Conservation (phyloP, 2,888 invertebrate species). For the Sinelater perroti region DNA sequence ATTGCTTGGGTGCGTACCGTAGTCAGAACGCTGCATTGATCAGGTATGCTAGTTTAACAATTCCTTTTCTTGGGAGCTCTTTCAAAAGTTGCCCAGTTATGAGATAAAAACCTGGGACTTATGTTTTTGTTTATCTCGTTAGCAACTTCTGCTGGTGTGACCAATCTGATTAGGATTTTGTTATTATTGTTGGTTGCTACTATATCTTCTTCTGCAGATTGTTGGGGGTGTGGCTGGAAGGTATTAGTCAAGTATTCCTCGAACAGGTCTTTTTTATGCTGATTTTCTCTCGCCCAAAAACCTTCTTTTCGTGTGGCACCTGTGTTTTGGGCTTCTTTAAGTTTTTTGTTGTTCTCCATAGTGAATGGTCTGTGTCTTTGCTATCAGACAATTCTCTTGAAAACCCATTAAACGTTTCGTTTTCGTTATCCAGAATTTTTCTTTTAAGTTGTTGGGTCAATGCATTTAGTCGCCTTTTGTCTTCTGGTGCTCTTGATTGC, state of each 20-base stretch:
- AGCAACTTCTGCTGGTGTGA: not conserved
- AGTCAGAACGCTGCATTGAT: too few relatives aligned
- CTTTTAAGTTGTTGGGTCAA: constrained; percentile 12
- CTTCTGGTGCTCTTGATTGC: not conserved
- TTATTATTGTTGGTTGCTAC: not conserved
- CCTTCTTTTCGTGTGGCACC: too few relatives aligned
- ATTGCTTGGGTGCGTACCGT: too few relatives aligned
- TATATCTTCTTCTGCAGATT: not conserved
- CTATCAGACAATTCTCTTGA: constrained; percentile 26
- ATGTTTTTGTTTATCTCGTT: too few relatives aligned
- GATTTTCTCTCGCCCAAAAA: too few relatives aligned
- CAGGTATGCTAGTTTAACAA: too few relatives aligned
- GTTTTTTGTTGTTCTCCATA: constrained; percentile 39
- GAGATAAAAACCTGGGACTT: too few relatives aligned
- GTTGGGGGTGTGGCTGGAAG: not conserved
- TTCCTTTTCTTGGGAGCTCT: too few relatives aligned
- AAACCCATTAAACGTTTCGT: constrained; percentile 29
- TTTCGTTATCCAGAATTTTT: constrained; percentile 22
- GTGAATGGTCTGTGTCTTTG: constrained; percentile 20
- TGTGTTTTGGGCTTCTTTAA: constrained; percentile 4
- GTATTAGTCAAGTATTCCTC: too few relatives aligned
- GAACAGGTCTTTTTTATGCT: too few relatives aligned
- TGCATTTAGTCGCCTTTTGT: constrained; percentile 32
- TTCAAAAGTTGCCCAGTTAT: too few relatives aligned
- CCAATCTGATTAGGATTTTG: not conserved